A percentile compares a stretch with the other conserved stretches of the same genome.
Conservation (phyloP, 2,888 invertebrate species). For the Mechanitis mazaeus region DNA sequence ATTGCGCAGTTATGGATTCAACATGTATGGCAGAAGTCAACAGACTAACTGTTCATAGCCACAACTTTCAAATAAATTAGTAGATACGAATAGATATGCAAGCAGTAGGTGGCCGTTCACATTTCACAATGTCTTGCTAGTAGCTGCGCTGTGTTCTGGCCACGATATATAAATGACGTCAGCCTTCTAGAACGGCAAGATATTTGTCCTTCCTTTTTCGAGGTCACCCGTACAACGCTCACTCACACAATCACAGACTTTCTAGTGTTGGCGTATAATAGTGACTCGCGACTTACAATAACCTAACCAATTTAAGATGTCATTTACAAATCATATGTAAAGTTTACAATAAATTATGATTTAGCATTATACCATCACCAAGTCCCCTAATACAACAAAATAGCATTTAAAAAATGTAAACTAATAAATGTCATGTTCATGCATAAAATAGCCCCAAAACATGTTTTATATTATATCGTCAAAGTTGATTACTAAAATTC, state of each 20-base stretch:
- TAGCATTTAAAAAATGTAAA: slow-evolving; percentile 6
- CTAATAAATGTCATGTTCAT: slow-evolving; percentile 17
- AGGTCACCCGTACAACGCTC: slow-evolving; percentile 65
- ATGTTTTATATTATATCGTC: slow-evolving; percentile 17
- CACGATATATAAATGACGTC: slow-evolving; percentile 65
- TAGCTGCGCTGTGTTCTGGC: slow-evolving; percentile 55
- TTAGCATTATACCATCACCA: slow-evolving; percentile 33
- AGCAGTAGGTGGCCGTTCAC: slow-evolving; percentile 74
- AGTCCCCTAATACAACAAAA: slow-evolving; percentile 12
- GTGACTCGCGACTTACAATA: slow-evolving; percentile 25
- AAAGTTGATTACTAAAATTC: slow-evolving; percentile 5
- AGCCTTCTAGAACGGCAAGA: slow-evolving; percentile 70
- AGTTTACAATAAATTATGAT: slow-evolving; percentile 14
- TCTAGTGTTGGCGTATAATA: slow-evolving; percentile 35
- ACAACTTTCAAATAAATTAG: slow-evolving; percentile 69
- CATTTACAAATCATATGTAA: slow-evolving; percentile 15
- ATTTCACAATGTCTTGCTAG: slow-evolving; percentile 71
- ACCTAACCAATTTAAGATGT: slow-evolving; percentile 32
- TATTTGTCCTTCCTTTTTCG: slow-evolving; percentile 60
- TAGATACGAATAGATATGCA: slow-evolving; percentile 59
- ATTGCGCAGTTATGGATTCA: slow-evolving; percentile 61
- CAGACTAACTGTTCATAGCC: slow-evolving; percentile 70
- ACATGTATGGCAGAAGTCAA: slow-evolving; percentile 70
- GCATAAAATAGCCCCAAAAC: slow-evolving; percentile 20
- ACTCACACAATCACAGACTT: slow-evolving; percentile 59